Evolutionary conservation across 2,113 vertebrate species (phyloP), one percentile per base, ranked within the genome.

Genomic region (Crypturellus undulatus): DNA sequence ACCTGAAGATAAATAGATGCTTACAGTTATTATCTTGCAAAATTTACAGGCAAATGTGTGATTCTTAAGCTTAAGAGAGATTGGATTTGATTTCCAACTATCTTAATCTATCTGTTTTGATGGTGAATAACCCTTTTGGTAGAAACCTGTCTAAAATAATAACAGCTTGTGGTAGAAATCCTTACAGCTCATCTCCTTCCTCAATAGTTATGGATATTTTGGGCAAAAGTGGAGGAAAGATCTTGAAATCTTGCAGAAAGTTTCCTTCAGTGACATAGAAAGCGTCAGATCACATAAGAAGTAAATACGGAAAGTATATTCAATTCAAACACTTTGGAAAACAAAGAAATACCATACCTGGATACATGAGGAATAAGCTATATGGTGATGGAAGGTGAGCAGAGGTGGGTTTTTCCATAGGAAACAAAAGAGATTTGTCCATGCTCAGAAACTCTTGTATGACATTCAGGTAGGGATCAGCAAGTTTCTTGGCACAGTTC

Each of bases 351-450:
- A 90, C 93, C 93, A 92, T 91, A 94, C 40, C 67, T 69, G 52
- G 80, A 92, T 62, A 94, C 49, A 65, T 68, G n/a, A 96, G 70
- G 84, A 94, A 96, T 95, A 87, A 82, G 40, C 47, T 94, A 65
- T 76, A 81, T 58, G 58, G 47, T 79, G 87, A 93, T 75, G 84
- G 54, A 92, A 89, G 60, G 28, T 92, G 56, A 75, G 45, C 63
- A 83, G 69, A 90, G 47, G 72, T 90, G 38, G 47, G 56, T 71
- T 92, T 96, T 96, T 94, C 94, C 95, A 96, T 95, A 90, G 95
- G 77, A 96, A 51, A 86, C 32, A 78, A 95, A 88, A 94, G 56
- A 60, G 47, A 78, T 90, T 93, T 93, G 22, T 90, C 88, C 94
- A n/a, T 78, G 77, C 86, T 93, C 72, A 77, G 45, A 92, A 88